Base-by-base conservation (phyloP, 1,140 invertebrate species). In the Maconellicoccus hirsutus region DNA sequence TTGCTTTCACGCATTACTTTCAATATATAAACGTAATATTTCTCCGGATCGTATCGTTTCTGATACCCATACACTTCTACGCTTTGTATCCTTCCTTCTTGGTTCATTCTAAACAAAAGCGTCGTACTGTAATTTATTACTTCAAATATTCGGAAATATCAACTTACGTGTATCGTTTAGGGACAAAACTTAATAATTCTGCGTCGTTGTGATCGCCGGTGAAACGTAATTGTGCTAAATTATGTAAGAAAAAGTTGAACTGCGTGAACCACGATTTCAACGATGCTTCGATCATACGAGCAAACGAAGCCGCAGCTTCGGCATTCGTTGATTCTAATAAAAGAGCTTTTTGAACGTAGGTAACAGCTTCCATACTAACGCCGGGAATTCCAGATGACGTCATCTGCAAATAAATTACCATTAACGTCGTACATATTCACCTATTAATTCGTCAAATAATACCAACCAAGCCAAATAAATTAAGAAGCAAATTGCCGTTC, bases 181-280 rank as follows among this genome's bases (percentile, higher is more conserved):
- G 93, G 78, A 97, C 92, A 81, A 98, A 98, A 0, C 93, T 94
- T 0, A 98, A 81, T 12, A 96, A 80, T 75, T 92, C 87, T 14
- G 87, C 91, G 73, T 88, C 91, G 72, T 85, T 86, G 75, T 93
- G 89, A 71, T 94, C 92, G 1, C 88, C 89, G 38, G 89, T 89
- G 74, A 96, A 96, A 73, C 94, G 85, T 72, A 97, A 81, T 78
- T 99, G 97, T 1, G 94, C 95, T 74, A 99, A 80, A 80, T 97
- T 98, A 79, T 98, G 96, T 25, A 98, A 81, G 79, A 98, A 98
- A 80, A 98, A 98, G 81, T 98, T 98, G 74, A 98, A 92, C 73
- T 96, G 94, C 0, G 94, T 96, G 74, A 95, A 97, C 84, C 92
- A 89, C 6, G 82, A 84, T 80, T 92, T 92, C 7, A 93, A 79